Evolutionary conservation across 2,113 vertebrate species (phyloP), one percentile per base, ranked within the genome.

Genomic region (Phasianus colchicus): DNA sequence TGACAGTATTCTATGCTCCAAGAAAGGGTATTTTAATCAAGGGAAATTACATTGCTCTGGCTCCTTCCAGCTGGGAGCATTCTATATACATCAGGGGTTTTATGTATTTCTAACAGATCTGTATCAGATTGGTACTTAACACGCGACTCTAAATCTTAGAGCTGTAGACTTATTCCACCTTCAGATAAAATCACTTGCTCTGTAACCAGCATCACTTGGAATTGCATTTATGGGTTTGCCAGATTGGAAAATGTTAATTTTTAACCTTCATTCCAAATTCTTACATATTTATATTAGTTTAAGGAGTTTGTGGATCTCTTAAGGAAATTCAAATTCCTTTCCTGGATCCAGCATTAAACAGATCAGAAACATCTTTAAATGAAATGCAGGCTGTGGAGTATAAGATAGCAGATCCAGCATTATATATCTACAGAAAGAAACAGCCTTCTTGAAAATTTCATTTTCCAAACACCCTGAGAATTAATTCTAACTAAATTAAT

Each of bases 21-120:
- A 57, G 78, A 89, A 85, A 77, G 20, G 19, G 32, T 10, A 55
- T 70, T 55, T 72, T 75, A 69, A 85, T 81, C 77, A 60, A 85
- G 91, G 34, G 43, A 87, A 84, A 95, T 55, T 38, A 48, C 20
- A 78, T 75, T 91, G 73, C 92, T 94, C 76, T 94, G 89, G 89
- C 91, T 96, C 92, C 78, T 84, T 90, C 88, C 91, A 90, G 95
- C 89, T 96, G 83, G 43, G 82, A 75, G 40, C 38, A 34, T 20
- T 38, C 25, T 82, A 78, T 9, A 32, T 75, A 61, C 50, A 74
- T 58, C 69, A 80, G 38, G 38, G 13, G 1, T 47, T 67, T 57
- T 79, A 30, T 72, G 55, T 76, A 69, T 30, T 94, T 75, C 69
- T 76, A 61, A 79, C 13, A 83, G 61, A 86, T 19, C 19, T 15